Percentiles rank a stretch among this genome's conserved stretches.
Conservation (phyloP, 2,888 invertebrate genomes). For the Trichogramma evanescens region DNA sequence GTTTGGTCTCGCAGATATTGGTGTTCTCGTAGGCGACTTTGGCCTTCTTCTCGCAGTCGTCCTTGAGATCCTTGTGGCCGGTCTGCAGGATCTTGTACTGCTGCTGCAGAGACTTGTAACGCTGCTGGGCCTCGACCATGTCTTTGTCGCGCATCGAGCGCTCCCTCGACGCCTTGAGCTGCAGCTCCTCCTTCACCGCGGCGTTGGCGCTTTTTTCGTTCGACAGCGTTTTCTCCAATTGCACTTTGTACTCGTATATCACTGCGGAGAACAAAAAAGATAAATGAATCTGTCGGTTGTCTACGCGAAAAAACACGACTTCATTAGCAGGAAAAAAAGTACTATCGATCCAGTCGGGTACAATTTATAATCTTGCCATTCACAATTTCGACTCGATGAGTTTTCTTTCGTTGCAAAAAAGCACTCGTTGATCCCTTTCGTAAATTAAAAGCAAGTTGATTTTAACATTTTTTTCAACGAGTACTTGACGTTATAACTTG, state of each 20-base stretch:
- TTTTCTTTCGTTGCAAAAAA: no score
- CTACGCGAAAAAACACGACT: no score
- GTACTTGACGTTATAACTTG: no score
- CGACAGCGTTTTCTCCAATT: constrained; percentile 40
- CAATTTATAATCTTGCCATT: neutral
- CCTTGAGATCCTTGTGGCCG: constrained; percentile 39
- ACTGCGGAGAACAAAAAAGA: constrained; percentile 29
- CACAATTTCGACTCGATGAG: neutral
- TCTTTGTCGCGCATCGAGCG: constrained; percentile 39
- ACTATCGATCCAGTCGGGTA: no score
- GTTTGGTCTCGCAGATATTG: constrained; percentile 30
- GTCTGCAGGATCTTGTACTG: constrained; percentile 37
- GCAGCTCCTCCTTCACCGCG: constrained; percentile 40
- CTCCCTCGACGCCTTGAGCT: constrained; percentile 39
- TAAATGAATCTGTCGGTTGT: neutral
- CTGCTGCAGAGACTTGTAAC: constrained; percentile 41
- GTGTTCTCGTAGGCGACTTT: constrained; percentile 33
- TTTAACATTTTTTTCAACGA: no score
- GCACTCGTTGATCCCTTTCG: no score
- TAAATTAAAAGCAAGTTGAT: no score
- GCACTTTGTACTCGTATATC: constrained; percentile 43
- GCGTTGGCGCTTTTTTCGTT: constrained; percentile 43
- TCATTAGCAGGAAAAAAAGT: no score
- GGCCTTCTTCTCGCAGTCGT: constrained; percentile 37
- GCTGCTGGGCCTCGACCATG: constrained; percentile 38